These are phyloP conservation scores for Lycaena phlaeas DNA, from an alignment of 2,888 invertebrate species.

Conservation along the genomic window DNA sequence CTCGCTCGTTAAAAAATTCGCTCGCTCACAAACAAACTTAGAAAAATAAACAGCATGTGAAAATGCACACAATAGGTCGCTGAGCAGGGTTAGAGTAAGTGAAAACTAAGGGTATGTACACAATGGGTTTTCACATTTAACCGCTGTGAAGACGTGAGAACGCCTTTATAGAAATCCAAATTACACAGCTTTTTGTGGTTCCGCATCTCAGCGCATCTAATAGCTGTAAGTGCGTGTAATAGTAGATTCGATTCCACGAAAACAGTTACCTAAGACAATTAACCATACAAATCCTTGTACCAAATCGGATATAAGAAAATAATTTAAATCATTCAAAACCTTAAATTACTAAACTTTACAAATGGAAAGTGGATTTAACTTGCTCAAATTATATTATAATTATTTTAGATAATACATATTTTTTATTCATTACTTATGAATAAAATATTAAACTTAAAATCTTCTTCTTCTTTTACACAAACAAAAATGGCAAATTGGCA, in stretches of 20 bases:
- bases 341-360: too few species aligned
- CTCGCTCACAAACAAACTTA: slow-evolving; percentile 4
- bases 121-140: slow-evolving; percentile 66
- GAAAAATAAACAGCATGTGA: slow-evolving; percentile 13
- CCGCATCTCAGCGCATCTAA: slow-evolving; percentile 15
- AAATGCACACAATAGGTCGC: slow-evolving; percentile 32
- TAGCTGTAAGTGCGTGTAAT: slow-evolving; percentile 5
- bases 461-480: too few species aligned
- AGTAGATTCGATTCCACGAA: too few species aligned
- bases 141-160: slow-evolving; percentile 62
- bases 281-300: too few species aligned
- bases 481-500: too few species aligned
- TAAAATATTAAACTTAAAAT: too few species aligned
- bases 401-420: too few species aligned
- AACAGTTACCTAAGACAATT: not conserved
- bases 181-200: slow-evolving; percentile 51
- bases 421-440: too few species aligned
- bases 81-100: slow-evolving; percentile 39
- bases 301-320: too few species aligned
- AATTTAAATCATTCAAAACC: too few species aligned
- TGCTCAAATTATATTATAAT: too few species aligned
- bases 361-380: too few species aligned
- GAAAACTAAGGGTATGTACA: slow-evolving; percentile 44
- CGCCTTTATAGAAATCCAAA: slow-evolving; percentile 55
- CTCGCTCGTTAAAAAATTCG: not conserved